phyloP scores from a whole-genome alignment of 2,888 invertebrate species.

The Gymnosoma rotundatum region DNA sequence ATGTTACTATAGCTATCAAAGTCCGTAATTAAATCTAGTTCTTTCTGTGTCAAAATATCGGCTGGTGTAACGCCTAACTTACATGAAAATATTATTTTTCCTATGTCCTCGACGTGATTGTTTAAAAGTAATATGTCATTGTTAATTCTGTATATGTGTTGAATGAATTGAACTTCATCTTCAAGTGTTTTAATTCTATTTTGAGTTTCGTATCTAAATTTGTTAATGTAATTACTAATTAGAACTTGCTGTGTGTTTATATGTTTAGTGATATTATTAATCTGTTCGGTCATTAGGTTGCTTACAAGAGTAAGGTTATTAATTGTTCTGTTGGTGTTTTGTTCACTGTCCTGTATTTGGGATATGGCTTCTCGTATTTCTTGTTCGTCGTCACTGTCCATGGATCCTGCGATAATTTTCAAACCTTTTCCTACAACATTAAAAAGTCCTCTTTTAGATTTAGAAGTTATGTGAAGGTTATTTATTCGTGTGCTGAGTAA shows the following conservation, averaged over 20 bases:
- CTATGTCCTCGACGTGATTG: not conserved
- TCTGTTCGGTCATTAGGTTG: not conserved
- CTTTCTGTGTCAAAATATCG: not conserved
- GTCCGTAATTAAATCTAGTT: not conserved
- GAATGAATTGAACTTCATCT: not conserved
- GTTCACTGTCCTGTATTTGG: not conserved
- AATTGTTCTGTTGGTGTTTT: not conserved
- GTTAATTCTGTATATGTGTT: too few species aligned
- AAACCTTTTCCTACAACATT: not conserved
- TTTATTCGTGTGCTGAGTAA: too few species aligned
- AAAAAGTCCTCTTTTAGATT: not conserved
- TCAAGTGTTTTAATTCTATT: not conserved
- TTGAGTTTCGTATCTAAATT: not conserved
- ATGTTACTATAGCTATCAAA: not conserved
- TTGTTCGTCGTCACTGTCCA: slow-evolving; percentile 16
- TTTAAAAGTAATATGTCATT: not conserved
- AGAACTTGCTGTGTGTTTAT: not conserved
- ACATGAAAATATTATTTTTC: not conserved
- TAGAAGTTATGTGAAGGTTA: too few species aligned
- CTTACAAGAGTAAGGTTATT: not conserved
- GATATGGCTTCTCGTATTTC: not conserved
- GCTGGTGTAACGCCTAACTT: not conserved
- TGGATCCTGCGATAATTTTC: not conserved
- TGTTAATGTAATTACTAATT: not conserved
- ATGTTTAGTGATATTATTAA: not conserved